Evolutionary conservation across 1,140 invertebrate genomes (phyloP).

Genomic region (Venturia canescens): DNA sequence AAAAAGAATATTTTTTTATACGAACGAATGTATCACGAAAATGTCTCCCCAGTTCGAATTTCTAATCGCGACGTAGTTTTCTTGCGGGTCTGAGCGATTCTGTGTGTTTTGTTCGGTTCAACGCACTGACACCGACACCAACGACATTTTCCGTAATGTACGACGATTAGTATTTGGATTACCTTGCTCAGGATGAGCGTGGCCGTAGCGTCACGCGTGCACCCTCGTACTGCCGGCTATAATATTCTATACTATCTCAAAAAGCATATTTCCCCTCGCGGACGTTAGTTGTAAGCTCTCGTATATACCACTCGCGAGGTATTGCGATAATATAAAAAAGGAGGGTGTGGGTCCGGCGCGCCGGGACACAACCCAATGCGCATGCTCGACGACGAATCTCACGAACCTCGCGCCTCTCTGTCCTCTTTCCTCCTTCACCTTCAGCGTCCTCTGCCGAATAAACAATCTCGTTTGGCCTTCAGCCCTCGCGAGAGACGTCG

Average conservation of each 20-base stretch:
- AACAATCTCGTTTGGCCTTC: slow-evolving; percentile 16
- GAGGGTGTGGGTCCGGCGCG: slow-evolving; percentile 24
- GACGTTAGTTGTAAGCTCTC: background rate
- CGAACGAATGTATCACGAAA: too few relatives aligned
- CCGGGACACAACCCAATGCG: slow-evolving; percentile 8
- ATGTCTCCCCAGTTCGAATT: too few relatives aligned
- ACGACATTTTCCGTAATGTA: background rate
- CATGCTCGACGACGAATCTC: background rate
- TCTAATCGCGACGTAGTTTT: too few relatives aligned
- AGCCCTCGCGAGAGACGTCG: too few relatives aligned
- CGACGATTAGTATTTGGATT: background rate
- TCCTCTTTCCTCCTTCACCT: slow-evolving; percentile 4
- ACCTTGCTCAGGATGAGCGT: slow-evolving; percentile 16
- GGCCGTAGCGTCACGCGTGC: slow-evolving; percentile 26
- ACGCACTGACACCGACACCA: too few relatives aligned
- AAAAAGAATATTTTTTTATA: too few relatives aligned
- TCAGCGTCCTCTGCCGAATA: slow-evolving; percentile 23
- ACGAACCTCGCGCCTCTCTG: background rate
- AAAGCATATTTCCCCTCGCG: slow-evolving; percentile 22
- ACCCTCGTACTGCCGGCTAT: slow-evolving; percentile 40
- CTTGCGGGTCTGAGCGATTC: too few relatives aligned
- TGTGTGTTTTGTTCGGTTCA: background rate
- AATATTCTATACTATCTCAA: background rate
- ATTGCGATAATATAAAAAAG: background rate
- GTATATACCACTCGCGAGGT: slow-evolving; percentile 2